Evolutionary conservation across 2,888 invertebrate species (phyloP).

Genomic region (Drosophila rellima): DNA sequence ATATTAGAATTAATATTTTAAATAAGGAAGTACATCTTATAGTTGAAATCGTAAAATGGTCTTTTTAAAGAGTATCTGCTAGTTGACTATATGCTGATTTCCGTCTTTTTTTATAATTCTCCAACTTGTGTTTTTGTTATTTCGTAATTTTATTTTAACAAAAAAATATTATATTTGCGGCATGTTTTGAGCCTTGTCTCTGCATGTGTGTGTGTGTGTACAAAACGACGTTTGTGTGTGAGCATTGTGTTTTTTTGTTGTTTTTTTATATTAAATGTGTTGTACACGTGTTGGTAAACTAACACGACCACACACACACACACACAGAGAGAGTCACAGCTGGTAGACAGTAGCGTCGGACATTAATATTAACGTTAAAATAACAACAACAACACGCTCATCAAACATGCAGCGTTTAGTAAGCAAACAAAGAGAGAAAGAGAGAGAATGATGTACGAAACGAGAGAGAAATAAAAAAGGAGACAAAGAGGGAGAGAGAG

Average conservation of each 20-base stretch:
- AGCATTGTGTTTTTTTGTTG: slow-evolving; percentile 37
- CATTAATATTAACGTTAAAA: slow-evolving; percentile 76
- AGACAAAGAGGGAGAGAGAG: background rate
- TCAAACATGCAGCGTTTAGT: slow-evolving; percentile 75
- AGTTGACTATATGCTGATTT: background rate
- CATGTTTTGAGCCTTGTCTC: slow-evolving; percentile 53
- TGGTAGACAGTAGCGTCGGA: slow-evolving; percentile 66
- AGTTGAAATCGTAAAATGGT: background rate
- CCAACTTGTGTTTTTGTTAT: slow-evolving; percentile 39
- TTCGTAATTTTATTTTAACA: slow-evolving; percentile 70
- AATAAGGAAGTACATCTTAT: too few relatives aligned
- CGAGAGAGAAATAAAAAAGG: background rate
- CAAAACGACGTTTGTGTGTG: slow-evolving; percentile 7
- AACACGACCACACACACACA: slow-evolving; percentile 41
- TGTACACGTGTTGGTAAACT: slow-evolving; percentile 77
- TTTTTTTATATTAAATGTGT: slow-evolving; percentile 69
- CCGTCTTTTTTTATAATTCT: slow-evolving; percentile 32
- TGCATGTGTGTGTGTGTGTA: slow-evolving; percentile 23
- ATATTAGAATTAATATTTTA: too few relatives aligned
- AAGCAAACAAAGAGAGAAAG: slow-evolving; percentile 43
- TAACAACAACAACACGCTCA: slow-evolving; percentile 61
- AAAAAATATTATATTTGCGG: slow-evolving; percentile 66
- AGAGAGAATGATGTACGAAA: background rate
- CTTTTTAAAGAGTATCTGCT: slow-evolving; percentile 27
- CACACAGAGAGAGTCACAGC: slow-evolving; percentile 32